Evolutionary conservation across 2,113 vertebrate genomes (phyloP).

Genomic region (Ammodytes dubius): DNA sequence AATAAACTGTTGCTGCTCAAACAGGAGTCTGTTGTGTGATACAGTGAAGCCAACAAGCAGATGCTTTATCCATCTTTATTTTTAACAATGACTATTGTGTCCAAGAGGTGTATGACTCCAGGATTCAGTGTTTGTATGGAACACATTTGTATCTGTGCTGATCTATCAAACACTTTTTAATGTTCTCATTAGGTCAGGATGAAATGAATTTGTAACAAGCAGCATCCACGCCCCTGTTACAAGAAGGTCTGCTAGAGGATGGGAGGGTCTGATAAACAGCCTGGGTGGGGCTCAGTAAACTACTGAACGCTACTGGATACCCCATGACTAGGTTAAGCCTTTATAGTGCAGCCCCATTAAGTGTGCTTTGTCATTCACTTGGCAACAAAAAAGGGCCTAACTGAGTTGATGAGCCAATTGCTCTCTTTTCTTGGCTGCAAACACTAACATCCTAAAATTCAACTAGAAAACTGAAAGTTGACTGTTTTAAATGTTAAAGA

Average conservation of each 20-base stretch:
- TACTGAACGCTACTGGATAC: not conserved
- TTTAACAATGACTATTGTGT: conserved; percentile 14
- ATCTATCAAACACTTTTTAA: not conserved
- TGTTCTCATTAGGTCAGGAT: conserved; percentile 2
- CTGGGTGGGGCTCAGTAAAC: conserved; percentile 44
- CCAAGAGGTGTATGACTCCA: not conserved
- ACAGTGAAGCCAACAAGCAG: not conserved
- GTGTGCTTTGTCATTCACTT: not conserved
- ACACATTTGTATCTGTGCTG: not conserved
- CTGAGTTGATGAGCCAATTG: not conserved
- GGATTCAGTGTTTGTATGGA: not conserved
- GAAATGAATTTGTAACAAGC: not conserved
- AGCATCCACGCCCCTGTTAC: not conserved
- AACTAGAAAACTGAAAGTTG: not conserved
- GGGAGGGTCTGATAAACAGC: conserved; percentile 52
- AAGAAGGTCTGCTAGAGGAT: conserved; percentile 12
- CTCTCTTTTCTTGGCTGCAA: not conserved
- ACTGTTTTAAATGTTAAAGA: not conserved
- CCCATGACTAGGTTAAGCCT: not conserved
- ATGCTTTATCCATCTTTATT: conserved; percentile 16
- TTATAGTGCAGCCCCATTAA: not conserved
- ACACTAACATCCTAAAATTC: not conserved
- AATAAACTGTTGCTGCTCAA: conserved; percentile 30
- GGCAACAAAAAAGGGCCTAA: not conserved
- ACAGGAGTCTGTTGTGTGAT: not conserved